Conservation (phyloP, 2,113 vertebrate species). For the Damaliscus lunatus region DNA sequence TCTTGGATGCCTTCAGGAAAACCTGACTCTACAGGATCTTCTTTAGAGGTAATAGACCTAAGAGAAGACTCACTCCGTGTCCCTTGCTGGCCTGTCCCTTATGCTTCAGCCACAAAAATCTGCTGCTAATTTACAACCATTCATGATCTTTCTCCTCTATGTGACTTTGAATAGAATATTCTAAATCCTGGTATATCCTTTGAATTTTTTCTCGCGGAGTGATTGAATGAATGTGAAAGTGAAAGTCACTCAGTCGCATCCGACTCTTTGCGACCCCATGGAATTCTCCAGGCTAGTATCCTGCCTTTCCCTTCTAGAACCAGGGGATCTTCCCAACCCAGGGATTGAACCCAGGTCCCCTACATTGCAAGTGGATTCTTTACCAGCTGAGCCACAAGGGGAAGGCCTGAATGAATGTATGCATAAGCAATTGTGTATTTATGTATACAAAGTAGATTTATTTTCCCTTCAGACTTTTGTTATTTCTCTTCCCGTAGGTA, state of each 20-base stretch:
- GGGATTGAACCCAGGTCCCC: neutral
- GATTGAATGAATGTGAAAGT: neutral
- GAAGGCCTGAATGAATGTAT: neutral
- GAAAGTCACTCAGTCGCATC: neutral
- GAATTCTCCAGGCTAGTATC: neutral
- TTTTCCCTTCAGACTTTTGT: neutral
- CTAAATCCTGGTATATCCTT: neutral
- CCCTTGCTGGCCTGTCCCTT: neutral
- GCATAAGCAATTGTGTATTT: neutral
- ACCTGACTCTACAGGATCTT: neutral
- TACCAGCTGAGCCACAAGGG: neutral
- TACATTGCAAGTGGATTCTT: neutral
- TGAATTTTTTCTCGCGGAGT: neutral
- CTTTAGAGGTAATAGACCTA: neutral
- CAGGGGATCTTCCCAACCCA: neutral
- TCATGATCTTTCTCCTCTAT: neutral
- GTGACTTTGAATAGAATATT: neutral
- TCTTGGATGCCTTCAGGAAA: neutral
- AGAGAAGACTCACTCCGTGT: neutral
- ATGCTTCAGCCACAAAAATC: neutral
- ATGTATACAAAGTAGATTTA: neutral
- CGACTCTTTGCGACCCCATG: neutral
- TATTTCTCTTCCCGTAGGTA: neutral
- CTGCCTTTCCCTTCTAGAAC: neutral
- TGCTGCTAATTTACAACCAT: neutral